These are phyloP conservation scores for Trichonephila clavipes DNA, from an alignment of 1,140 invertebrate species.

Conservation along the genomic window DNA sequence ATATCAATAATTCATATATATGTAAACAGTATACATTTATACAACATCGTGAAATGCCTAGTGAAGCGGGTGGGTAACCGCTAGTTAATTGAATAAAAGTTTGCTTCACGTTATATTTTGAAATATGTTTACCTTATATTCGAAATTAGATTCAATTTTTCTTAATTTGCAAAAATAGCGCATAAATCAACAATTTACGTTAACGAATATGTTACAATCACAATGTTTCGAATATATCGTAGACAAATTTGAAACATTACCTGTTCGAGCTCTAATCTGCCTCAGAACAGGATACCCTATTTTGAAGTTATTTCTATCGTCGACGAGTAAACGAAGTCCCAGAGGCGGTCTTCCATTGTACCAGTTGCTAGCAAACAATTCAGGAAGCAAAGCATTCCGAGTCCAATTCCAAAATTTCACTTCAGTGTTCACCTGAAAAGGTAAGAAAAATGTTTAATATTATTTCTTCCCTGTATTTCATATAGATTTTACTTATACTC, in stretches of 20 bases:
- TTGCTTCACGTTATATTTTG: too few relatives aligned
- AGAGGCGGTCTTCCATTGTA: constrained; percentile 82
- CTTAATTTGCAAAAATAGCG: too few relatives aligned
- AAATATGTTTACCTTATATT: too few relatives aligned
- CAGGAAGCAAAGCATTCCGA: constrained; percentile 80
- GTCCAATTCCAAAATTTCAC: constrained; percentile 81
- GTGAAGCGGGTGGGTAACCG: too few relatives aligned
- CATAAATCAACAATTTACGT: too few relatives aligned
- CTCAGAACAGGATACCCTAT: constrained; percentile 83
- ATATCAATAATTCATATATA: too few relatives aligned
- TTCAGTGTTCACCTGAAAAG: constrained; percentile 72
- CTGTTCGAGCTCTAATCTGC: constrained; percentile 80
- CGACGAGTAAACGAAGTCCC: constrained; percentile 81
- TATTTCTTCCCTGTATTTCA: too few relatives aligned
- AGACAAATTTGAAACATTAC: constrained; percentile 74
- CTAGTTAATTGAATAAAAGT: too few relatives aligned
- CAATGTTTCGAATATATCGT: background rate
- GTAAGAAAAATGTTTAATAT: background rate
- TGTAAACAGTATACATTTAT: too few relatives aligned
- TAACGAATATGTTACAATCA: background rate
- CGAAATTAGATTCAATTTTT: too few relatives aligned
- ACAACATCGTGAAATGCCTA: too few relatives aligned
- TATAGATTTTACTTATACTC: too few relatives aligned
- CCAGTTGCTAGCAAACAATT: constrained; percentile 80
- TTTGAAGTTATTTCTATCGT: constrained; percentile 80